Base-by-base conservation (phyloP, 2,888 invertebrate species). In the Drosophila anomalata region DNA sequence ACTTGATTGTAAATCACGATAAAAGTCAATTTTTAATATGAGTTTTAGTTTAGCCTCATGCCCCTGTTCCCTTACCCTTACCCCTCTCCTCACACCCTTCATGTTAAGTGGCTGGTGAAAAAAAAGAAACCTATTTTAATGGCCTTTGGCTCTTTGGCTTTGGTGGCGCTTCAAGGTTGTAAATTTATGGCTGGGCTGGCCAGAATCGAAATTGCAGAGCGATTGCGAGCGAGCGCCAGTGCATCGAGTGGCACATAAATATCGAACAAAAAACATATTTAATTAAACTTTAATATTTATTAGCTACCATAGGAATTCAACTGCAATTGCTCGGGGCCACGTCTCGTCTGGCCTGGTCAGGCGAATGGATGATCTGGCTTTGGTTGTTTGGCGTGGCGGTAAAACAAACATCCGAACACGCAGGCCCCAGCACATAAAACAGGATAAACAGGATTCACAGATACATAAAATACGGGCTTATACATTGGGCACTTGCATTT, bases 11-110 rank as follows among this genome's bases (percentile, higher is more conserved):
- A 87, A 87, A 87, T 87, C 87, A 87, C 89, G 87, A 87, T 87
- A 87, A 87, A 87, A 87, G 89, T 87, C 89, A 87, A 89, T 87
- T 89, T 88, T 87, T 89, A 87, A 84, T 88, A 85, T 77, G 79
- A 81, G 82, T 78, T 79, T 85, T 80, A 84, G 87, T 71, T 85
- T 75, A 76, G 76, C 75, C 74, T 74, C 66, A 47, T 72, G 63
- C 24, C 12, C 17, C 4, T 24, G 22, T 3, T 24, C 22, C 22
- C 22, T 24, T 24, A 22, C 22, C 22, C 11, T 0, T 12, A 11
- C 39, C 17, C 20, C n/a, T 29, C 3, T 12, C 6, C 26, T n/a
- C 17, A 7, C 7, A 17, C 26, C 8, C n/a, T 24, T 59, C 71
- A 70, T 69, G 61, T 78, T 78, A 75, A 78, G 66, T 80, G 69